Evolutionary conservation across 2,113 vertebrate genomes (phyloP).

Genomic region (Zingel zingel): DNA sequence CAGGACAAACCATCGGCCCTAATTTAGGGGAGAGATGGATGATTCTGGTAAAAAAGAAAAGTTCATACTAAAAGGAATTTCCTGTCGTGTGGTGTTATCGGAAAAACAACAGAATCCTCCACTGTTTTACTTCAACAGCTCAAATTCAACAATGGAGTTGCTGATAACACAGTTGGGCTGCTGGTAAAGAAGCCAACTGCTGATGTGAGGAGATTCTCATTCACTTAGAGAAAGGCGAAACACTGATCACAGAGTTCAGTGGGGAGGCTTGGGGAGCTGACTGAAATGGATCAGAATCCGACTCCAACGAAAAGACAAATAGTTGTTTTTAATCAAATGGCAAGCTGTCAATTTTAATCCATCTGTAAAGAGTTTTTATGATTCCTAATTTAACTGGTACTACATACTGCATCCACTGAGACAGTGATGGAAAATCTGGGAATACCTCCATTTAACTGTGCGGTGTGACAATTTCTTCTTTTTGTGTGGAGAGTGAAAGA

Average conservation of each 20-base stretch:
- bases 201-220: slow-evolving; percentile 67
- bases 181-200: slow-evolving; percentile 59
- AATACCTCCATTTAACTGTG: background rate
- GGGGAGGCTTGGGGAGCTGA: slow-evolving; percentile 6
- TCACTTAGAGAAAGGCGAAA: slow-evolving; percentile 34
- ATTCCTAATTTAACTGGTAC: slow-evolving; percentile 8
- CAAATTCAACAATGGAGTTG: slow-evolving; percentile 69
- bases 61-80: slow-evolving; percentile 81
- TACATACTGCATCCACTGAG: background rate
- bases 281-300: slow-evolving; percentile 7
- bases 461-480: background rate
- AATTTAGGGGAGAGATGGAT: slow-evolving; percentile 7
- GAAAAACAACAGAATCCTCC: slow-evolving; percentile 78
- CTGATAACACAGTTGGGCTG: slow-evolving; percentile 78
- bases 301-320: slow-evolving; percentile 23
- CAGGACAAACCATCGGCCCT: background rate
- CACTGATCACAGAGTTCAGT: slow-evolving; percentile 21
- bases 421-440: background rate
- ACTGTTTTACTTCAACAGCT: slow-evolving; percentile 71
- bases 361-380: slow-evolving; percentile 5
- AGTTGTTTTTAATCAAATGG: slow-evolving; percentile 37
- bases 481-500: background rate
- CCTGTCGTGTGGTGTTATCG: slow-evolving; percentile 84
- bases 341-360: slow-evolving; percentile 36
- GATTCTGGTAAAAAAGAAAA: slow-evolving; percentile 42